phyloP scores from a whole-genome alignment of 2,797 vertebrate genomes.

The Morelia viridis region DNA sequence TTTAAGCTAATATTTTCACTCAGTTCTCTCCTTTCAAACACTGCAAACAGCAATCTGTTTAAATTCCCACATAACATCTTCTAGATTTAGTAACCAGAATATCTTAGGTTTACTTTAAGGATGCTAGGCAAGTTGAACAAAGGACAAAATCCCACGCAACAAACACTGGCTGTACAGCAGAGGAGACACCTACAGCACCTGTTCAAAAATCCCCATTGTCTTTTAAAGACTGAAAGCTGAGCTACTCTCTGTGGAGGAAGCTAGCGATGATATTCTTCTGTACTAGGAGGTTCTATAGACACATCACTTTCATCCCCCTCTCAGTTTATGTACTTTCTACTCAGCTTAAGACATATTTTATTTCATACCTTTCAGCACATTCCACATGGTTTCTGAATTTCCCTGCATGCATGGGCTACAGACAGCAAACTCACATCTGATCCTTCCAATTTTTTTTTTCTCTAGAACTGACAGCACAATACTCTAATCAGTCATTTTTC shows the following conservation, averaged over 20 bases:
- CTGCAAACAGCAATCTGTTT: conserved; percentile 14
- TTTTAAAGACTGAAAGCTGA: conserved; percentile 32
- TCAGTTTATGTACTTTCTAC: conserved; percentile 50
- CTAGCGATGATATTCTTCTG: background rate
- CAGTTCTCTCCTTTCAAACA: conserved; percentile 33
- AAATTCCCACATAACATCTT: background rate
- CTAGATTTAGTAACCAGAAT: background rate
- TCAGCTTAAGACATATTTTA: conserved; percentile 44
- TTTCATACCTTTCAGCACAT: conserved; percentile 26
- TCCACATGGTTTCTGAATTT: conserved; percentile 26
- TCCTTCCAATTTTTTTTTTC: conserved; percentile 38
- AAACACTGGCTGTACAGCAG: conserved; percentile 16
- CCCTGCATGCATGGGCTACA: conserved; percentile 30
- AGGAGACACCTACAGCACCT: conserved; percentile 62
- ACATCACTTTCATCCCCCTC: conserved; percentile 46
- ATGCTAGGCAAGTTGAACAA: conserved; percentile 57
- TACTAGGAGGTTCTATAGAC: background rate
- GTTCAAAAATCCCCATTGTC: conserved; percentile 59
- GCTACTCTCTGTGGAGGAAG: conserved; percentile 14
- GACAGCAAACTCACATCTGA: background rate
- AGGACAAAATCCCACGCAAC: conserved; percentile 48
- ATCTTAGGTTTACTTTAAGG: conserved; percentile 32
- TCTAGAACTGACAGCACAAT: conserved; percentile 38
- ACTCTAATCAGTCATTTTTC: conserved; percentile 48
- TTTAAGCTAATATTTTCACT: conserved; percentile 36